Base-by-base conservation (phyloP, 2,888 invertebrate species). In the Synanthedon tipuliformis region DNA sequence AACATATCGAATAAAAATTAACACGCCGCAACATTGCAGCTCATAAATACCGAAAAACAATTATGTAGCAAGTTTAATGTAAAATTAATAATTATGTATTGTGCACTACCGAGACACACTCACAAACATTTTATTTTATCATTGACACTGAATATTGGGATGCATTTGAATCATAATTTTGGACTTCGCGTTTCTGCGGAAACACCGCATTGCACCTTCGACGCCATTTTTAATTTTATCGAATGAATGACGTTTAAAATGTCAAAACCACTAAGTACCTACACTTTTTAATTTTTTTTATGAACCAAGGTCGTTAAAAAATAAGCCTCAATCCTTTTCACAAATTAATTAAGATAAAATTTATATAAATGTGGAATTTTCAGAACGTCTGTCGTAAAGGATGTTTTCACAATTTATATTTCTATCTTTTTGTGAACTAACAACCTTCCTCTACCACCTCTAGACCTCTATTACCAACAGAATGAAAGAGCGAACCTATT, bases 161-260 rank as follows among this genome's bases (percentile, higher is more conserved):
- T 69, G 66, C 66, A 68, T 75, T 69, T 67, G 70, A 75, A 78
- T 82, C 82, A 84, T 78, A 78, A 49, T 78, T 78, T 66, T 68
- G 64, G 70, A 69, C 63, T 75, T 75, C 65, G 75, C 73, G 81
- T 81, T 83, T 81, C 80, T 76, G 81, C 81, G 83, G 81, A 84
- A 85, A 84, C 84, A 82, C 86, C 83, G 85, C 86, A 86, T 81
- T 85, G 85, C 85, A 84, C 84, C 83, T 77, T 69, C 76, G 65
- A 61, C 74, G 76, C 82, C 82, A 84, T 84, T 78, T 77, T 34
- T 10, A 34, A 34, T 34, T 34, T 75, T 67, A 68, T 65, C 53
- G 58, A 67, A 60, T 71, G 58, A 67, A 60, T 71, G 71, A 59
- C 61, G 59, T 60, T 54, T 56, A 23, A 15, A 49, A 49, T 49